A percentile compares a stretch with the other conserved stretches of the same genome.
Conservation (phyloP, 2,113 vertebrate species). For the Halichoerus grypus region DNA sequence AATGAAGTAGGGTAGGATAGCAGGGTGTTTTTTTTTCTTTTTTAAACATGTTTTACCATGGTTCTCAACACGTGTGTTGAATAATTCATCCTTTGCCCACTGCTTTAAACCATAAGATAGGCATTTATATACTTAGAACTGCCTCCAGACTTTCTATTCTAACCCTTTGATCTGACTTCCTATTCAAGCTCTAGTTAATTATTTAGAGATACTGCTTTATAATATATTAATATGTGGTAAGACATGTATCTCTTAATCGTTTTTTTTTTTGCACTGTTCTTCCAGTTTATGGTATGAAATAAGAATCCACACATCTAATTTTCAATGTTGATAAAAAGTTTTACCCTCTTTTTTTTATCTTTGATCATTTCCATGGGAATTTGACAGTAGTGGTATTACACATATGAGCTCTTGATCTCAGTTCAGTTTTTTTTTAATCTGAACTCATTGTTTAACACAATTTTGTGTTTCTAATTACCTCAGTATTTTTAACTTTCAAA, state of each 20-base stretch:
- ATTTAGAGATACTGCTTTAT: background rate
- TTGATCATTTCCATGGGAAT: background rate
- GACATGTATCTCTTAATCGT: background rate
- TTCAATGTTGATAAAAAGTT: background rate
- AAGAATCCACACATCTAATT: background rate
- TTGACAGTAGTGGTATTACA: background rate
- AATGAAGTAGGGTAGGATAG: background rate
- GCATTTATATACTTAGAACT: background rate
- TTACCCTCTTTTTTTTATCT: background rate
- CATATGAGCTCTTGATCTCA: background rate
- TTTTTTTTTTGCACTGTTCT: background rate
- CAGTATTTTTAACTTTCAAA: background rate
- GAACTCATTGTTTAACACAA: background rate
- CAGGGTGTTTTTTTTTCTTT: background rate
- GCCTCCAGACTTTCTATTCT: background rate
- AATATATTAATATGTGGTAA: background rate
- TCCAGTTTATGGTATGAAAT: background rate
- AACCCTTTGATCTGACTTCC: background rate
- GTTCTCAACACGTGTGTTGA: background rate
- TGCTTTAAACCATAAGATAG: background rate
- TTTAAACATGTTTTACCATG: background rate
- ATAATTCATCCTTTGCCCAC: background rate
- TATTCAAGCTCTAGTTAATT: background rate
- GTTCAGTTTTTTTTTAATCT: background rate
- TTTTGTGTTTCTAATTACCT: background rate